A percentile compares a stretch with the other conserved stretches of the same genome.
These are phyloP conservation scores for Nysson spinosus DNA, from an alignment of 2,888 invertebrate species.

Conservation along the genomic window DNA sequence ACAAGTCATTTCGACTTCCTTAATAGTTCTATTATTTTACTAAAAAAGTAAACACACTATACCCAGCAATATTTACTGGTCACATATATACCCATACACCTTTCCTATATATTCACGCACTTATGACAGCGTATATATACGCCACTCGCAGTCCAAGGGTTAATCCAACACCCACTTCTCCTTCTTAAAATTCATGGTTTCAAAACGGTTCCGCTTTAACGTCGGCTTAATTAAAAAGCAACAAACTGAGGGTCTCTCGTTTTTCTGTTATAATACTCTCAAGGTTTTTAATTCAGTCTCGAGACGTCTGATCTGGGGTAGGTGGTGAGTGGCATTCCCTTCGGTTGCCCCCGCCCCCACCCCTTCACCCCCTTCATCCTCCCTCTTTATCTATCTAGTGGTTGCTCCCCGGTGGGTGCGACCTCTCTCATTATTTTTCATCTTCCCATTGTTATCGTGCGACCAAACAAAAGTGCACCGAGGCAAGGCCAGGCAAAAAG, in stretches of 20 bases:
- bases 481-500: constrained; percentile 55
- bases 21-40: too few species aligned
- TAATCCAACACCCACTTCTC: not conserved
- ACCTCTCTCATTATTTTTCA: constrained; percentile 66
- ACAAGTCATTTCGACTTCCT: too few species aligned
- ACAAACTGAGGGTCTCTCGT: constrained; percentile 1
- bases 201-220: constrained; percentile 11
- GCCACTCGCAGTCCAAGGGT: too few species aligned
- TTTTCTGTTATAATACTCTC: constrained; percentile 13
- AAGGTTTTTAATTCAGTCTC: constrained; percentile 41
- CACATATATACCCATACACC: too few species aligned
- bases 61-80: too few species aligned
- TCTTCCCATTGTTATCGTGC: constrained; percentile 69
- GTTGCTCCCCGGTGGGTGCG: constrained; percentile 5
- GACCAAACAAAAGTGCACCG: constrained; percentile 70
- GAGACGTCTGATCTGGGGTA: constrained; percentile 36
- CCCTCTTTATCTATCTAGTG: too few species aligned
- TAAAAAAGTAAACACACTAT: too few species aligned
- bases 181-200: constrained; percentile 5
- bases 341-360: too few species aligned
- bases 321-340: constrained; percentile 8
- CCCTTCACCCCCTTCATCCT: too few species aligned
- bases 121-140: too few species aligned
- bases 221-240: constrained; percentile 34
- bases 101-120: too few species aligned